Evolutionary conservation across 2,888 invertebrate genomes (phyloP).

Genomic region (Ectobius pallidus): DNA sequence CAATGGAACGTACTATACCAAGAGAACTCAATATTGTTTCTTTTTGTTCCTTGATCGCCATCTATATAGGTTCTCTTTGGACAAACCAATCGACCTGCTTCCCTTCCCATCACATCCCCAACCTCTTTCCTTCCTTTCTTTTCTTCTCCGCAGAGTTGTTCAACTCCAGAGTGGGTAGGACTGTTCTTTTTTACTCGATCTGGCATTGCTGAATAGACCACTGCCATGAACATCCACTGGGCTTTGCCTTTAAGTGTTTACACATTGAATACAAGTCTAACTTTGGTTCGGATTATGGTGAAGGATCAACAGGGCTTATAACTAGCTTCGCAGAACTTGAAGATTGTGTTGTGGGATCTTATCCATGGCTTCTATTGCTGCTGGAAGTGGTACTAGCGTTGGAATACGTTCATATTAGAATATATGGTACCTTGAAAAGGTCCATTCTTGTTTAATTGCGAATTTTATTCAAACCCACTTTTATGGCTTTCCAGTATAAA

Average conservation of each 20-base stretch:
- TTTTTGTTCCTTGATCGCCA: conserved; percentile 32
- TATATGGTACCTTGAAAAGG: too few species aligned
- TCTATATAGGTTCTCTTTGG: conserved; percentile 7
- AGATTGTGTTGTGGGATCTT: background rate
- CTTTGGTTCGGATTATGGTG: background rate
- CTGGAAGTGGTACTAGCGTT: too few species aligned
- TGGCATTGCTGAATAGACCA: background rate
- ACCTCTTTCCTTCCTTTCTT: background rate
- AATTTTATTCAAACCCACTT: too few species aligned
- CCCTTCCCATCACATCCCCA: too few species aligned
- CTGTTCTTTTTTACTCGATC: background rate
- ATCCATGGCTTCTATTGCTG: background rate
- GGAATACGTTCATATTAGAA: too few species aligned
- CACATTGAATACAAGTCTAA: background rate
- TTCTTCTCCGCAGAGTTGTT: background rate
- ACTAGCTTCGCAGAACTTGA: background rate
- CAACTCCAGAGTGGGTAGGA: background rate
- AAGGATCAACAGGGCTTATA: conserved; percentile 5
- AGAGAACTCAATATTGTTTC: conserved; percentile 35
- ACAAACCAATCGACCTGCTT: conserved; percentile 28
- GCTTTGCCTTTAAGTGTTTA: too few species aligned
- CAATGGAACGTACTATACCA: background rate
- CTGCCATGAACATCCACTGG: background rate
- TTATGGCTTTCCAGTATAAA: background rate
- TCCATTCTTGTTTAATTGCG: too few species aligned